Percentiles rank a stretch among this genome's conserved stretches.
phyloP scores from a whole-genome alignment of 1,140 invertebrate species.

The Drosophila willistoni region DNA sequence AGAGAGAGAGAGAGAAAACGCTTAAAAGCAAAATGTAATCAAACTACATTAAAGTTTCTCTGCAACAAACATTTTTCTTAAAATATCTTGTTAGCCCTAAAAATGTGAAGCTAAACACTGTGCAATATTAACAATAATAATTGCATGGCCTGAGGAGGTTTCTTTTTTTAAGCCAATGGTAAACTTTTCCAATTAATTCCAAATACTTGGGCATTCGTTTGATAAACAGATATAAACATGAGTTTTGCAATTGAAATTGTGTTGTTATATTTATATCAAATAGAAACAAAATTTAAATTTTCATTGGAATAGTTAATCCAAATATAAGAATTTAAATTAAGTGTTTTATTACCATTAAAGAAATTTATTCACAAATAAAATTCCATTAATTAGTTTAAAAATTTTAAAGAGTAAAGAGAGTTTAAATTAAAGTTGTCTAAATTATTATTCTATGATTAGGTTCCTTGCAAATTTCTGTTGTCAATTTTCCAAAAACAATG shows the following conservation, averaged over 20 bases:
- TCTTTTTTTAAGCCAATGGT: conserved; percentile 1
- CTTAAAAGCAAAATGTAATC: conserved; percentile 72
- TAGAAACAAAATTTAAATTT: too few relatives aligned
- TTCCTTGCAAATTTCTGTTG: background rate
- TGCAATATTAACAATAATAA: conserved; percentile 61
- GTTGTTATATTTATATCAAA: too few relatives aligned
- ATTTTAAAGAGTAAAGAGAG: too few relatives aligned
- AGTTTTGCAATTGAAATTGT: background rate
- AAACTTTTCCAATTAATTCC: conserved; percentile 61
- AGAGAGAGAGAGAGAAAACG: conserved; percentile 30
- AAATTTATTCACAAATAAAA: too few relatives aligned
- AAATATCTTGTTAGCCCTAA: conserved; percentile 3
- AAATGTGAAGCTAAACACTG: conserved; percentile 31
- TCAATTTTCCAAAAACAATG: conserved; percentile 1
- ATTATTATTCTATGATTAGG: too few relatives aligned
- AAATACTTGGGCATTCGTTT: conserved; percentile 1
- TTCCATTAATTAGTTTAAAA: too few relatives aligned
- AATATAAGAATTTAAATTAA: background rate
- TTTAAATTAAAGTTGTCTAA: too few relatives aligned
- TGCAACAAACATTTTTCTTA: conserved; percentile 27
- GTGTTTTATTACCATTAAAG: too few relatives aligned
- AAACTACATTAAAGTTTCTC: conserved; percentile 48
- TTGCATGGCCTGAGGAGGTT: conserved; percentile 47
- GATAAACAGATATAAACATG: background rate
- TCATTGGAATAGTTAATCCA: too few relatives aligned